Conservation (phyloP, 2,797 vertebrate species). For the Melanogrammus aeglefinus region DNA sequence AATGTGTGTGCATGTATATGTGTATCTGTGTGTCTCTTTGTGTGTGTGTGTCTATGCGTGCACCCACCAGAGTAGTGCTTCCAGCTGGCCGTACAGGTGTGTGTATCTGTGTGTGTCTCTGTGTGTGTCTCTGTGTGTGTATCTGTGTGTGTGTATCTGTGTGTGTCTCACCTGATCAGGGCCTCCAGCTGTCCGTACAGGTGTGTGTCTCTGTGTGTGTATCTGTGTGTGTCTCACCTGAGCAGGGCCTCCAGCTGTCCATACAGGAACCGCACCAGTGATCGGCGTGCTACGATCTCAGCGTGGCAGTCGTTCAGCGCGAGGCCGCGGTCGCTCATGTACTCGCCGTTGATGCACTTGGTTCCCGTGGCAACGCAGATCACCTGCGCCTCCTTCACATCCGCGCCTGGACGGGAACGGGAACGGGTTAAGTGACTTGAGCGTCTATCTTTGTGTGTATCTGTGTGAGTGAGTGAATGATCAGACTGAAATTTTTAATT, state of each 20-base stretch:
- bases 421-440: too few relatives aligned
- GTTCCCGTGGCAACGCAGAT: constrained; percentile 96
- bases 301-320: constrained; percentile 97
- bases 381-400: constrained; percentile 95
- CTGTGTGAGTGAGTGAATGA: too few relatives aligned
- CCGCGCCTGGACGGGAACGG: constrained; percentile 76
- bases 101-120: constrained; percentile 44
- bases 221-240: constrained; percentile 66
- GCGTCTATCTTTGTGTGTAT: too few relatives aligned
- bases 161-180: too few relatives aligned
- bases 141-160: too few relatives aligned
- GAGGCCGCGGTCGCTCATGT: constrained; percentile 97
- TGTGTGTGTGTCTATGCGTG: too few relatives aligned
- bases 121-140: too few relatives aligned
- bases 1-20: too few relatives aligned
- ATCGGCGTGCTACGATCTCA: constrained; percentile 92
- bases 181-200: too few relatives aligned
- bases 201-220: too few relatives aligned
- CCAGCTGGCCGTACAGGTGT: constrained; percentile 92
- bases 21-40: too few relatives aligned
- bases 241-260: constrained; percentile 89
- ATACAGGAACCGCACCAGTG: constrained; percentile 93
- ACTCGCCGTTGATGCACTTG: constrained; percentile 98
- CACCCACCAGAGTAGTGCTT: constrained; percentile 86
- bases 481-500: too few relatives aligned